phyloP scores from a whole-genome alignment of 2,113 vertebrate species.

The Nycticorax nycticorax region DNA sequence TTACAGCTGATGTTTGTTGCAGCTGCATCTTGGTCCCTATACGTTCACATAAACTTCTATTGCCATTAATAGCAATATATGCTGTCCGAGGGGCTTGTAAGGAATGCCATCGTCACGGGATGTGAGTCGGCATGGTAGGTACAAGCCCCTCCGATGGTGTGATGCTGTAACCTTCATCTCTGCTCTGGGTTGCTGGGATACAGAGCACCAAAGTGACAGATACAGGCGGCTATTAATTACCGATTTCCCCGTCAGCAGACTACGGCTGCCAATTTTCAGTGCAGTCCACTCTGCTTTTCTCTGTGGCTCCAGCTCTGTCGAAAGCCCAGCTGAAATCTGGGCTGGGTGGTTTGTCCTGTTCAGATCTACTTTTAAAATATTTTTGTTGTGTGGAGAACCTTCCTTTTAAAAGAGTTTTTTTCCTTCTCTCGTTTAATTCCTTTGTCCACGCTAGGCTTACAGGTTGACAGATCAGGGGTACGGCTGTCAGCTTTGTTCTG shows the following conservation, averaged over 20 bases:
- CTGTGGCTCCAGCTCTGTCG: not conserved
- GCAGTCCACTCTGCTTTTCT: not conserved
- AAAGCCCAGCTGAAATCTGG: not conserved
- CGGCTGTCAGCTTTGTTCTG: not conserved
- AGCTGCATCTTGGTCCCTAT: not conserved
- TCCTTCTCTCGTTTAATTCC: not conserved
- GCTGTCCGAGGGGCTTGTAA: fast-evolving
- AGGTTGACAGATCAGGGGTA: not conserved
- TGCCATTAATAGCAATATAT: not conserved
- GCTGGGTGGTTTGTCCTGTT: not conserved
- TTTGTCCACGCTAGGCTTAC: not conserved
- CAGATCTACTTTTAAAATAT: not conserved
- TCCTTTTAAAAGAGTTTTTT: not conserved
- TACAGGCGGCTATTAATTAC: not conserved
- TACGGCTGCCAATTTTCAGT: not conserved
- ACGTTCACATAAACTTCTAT: not conserved
- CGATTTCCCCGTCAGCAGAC: not conserved
- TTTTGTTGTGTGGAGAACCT: not conserved
- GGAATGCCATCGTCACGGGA: fast-evolving
- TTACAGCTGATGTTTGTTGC: not conserved
- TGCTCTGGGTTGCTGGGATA: not conserved
- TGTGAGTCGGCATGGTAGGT: not conserved
- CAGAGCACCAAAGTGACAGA: not conserved
- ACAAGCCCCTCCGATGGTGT: not conserved
- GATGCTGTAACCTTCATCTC: not conserved